Percentiles rank a stretch among this genome's conserved stretches.
Conservation (phyloP, 1,140 invertebrate genomes). For the Colletes gigas region DNA sequence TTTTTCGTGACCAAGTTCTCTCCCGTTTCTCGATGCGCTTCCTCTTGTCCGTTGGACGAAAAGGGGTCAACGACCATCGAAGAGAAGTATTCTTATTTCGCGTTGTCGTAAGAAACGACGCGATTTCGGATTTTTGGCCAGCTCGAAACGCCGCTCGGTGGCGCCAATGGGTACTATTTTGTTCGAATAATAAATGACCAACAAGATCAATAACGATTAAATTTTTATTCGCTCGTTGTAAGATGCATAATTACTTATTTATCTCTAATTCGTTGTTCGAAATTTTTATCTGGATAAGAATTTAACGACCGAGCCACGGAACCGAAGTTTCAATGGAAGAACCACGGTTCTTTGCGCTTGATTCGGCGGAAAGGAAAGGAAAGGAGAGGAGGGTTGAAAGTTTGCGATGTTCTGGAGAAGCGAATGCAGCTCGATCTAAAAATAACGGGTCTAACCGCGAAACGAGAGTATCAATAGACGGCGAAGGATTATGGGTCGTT, state of each 20-base stretch:
- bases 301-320: not conserved
- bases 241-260: too few relatives aligned
- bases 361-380: too few relatives aligned
- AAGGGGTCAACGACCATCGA: conserved; percentile 44
- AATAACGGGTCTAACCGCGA: conserved; percentile 17
- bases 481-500: conserved; percentile 12
- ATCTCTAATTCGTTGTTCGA: too few relatives aligned
- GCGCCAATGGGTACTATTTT: too few relatives aligned
- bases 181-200: too few relatives aligned
- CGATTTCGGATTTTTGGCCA: not conserved
- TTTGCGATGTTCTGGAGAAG: not conserved
- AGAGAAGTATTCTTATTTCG: conserved; percentile 7
- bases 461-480: not conserved
- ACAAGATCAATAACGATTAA: too few relatives aligned
- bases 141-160: too few relatives aligned
- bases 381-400: not conserved
- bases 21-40: conserved; percentile 30
- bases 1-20: conserved; percentile 25
- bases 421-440: not conserved
- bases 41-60: conserved; percentile 23
- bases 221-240: too few relatives aligned
- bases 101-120: not conserved
- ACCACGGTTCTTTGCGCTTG: not conserved
- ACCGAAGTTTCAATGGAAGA: not conserved
- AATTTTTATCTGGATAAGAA: too few relatives aligned